These are phyloP conservation scores for Sphaerodactylus townsendi DNA, from an alignment of 2,113 vertebrate species.

Conservation along the genomic window DNA sequence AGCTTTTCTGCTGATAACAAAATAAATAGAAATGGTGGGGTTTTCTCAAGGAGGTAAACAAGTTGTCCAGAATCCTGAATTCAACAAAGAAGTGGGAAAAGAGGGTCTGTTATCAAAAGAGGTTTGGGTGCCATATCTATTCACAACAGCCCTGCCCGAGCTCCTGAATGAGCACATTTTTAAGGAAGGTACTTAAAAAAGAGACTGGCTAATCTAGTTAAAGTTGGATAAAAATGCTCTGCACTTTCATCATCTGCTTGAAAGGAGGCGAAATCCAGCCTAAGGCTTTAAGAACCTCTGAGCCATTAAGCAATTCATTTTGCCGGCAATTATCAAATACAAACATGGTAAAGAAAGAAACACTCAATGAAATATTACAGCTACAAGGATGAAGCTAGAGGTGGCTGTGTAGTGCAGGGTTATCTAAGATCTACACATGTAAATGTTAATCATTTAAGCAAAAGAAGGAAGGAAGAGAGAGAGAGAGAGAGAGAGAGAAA, in stretches of 20 bases:
- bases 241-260: conserved; percentile 16
- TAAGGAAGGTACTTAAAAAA: background rate
- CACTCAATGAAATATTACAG: conserved; percentile 42
- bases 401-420: conserved; percentile 1
- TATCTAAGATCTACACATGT: conserved; percentile 29
- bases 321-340: conserved; percentile 29
- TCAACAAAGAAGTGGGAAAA: conserved; percentile 28
- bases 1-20: conserved; percentile 72
- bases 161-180: conserved; percentile 30
- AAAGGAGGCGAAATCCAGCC: conserved; percentile 26
- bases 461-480: background rate
- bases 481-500: background rate
- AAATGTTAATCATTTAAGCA: conserved; percentile 36
- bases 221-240: conserved; percentile 15
- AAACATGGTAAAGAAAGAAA: conserved; percentile 18
- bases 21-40: conserved; percentile 68
- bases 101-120: conserved; percentile 29
- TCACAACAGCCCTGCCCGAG: conserved; percentile 15
- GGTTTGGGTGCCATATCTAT: conserved; percentile 12
- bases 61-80: conserved; percentile 58
- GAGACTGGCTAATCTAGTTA: conserved; percentile 1
- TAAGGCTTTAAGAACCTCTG: conserved; percentile 4
- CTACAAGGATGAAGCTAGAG: background rate
- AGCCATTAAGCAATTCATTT: conserved; percentile 23
- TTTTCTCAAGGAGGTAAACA: conserved; percentile 75